Evolutionary conservation across 2,113 vertebrate species (phyloP).

Genomic region (Mungos mungo): DNA sequence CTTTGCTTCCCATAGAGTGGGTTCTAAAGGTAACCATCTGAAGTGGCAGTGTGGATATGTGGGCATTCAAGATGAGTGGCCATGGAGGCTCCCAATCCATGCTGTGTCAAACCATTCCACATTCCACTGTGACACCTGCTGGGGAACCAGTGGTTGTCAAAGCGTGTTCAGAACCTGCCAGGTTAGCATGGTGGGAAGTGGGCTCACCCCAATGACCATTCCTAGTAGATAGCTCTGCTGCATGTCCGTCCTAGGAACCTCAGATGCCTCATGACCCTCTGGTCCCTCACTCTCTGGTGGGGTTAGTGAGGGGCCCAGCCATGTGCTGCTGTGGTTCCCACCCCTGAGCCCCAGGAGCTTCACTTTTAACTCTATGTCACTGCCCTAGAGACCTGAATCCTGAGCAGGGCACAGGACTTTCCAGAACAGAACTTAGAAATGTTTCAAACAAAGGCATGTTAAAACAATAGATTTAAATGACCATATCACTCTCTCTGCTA

Average conservation of each 20-base stretch:
- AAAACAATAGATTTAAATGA: neutral
- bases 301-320: neutral
- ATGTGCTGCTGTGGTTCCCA: neutral
- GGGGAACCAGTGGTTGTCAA: neutral
- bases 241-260: neutral
- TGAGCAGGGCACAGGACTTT: neutral
- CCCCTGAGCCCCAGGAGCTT: neutral
- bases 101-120: neutral
- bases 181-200: neutral
- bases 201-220: neutral
- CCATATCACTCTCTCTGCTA: neutral
- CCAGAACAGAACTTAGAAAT: neutral
- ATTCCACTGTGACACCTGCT: neutral
- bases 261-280: neutral
- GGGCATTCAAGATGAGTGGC: neutral
- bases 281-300: neutral
- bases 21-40: neutral
- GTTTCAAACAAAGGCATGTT: neutral
- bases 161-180: neutral
- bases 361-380: neutral
- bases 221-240: neutral
- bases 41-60: neutral
- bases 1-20: neutral
- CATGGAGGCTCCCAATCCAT: neutral
- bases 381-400: neutral